Evolutionary conservation across 2,797 vertebrate species (phyloP).

Genomic region (Chlorospingus flavigularis): DNA sequence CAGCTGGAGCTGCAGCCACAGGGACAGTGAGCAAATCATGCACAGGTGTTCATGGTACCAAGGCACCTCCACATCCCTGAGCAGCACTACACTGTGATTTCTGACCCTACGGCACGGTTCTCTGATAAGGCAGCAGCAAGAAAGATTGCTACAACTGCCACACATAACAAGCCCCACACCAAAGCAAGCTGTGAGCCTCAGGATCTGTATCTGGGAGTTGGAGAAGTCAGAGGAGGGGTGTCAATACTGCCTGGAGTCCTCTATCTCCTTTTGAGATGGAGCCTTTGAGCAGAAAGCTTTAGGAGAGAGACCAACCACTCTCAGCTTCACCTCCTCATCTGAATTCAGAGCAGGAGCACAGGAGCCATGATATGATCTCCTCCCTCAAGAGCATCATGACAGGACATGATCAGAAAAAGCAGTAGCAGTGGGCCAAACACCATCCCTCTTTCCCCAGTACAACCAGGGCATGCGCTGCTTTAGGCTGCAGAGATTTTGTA

Average conservation of each 20-base stretch:
- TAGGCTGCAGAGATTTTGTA: not conserved
- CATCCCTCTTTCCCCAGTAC: not conserved
- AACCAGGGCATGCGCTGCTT: not conserved
- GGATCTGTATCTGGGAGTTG: not conserved
- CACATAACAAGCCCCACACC: fast-evolving
- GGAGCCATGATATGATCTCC: fast-evolving
- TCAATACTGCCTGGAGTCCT: not conserved
- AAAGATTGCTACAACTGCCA: not conserved
- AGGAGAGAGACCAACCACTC: not conserved
- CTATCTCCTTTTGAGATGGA: not conserved
- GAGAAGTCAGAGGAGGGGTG: not conserved
- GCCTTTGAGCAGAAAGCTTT: not conserved
- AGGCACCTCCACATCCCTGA: not conserved
- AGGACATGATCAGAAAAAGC: not conserved
- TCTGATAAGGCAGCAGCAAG: not conserved
- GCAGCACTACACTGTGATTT: fast-evolving
- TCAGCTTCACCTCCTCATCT: not conserved
- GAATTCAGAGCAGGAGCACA: not conserved
- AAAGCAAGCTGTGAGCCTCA: not conserved
- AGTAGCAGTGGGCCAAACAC: not conserved
- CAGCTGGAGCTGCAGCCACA: not conserved
- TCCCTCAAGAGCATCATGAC: not conserved
- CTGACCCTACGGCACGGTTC: fast-evolving
- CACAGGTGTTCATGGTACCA: not conserved
- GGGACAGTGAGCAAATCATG: not conserved